Base-by-base conservation (phyloP, 1,140 invertebrate species). In the Diprion similis region DNA sequence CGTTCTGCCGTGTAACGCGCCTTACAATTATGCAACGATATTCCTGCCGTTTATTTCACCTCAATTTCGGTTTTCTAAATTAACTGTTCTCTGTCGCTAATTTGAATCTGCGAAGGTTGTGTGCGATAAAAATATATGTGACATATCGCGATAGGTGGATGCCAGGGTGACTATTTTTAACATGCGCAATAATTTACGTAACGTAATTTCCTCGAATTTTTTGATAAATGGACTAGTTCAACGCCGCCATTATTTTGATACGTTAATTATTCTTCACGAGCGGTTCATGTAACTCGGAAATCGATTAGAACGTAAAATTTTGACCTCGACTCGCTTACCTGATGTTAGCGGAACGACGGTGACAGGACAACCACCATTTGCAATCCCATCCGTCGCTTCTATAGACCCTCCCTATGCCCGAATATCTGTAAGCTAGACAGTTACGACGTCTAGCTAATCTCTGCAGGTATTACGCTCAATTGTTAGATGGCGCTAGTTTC, bases 281-380 rank as follows among this genome's bases (percentile, higher is more conserved):
- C 69, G 76, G 68, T 73, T 51, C 8, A 59, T 51, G 9, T 2
- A 8, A 7, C n/a, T 71, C 0, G 24, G 6, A 46, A 19, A 71
- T n/a, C 37, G 70, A 13, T 64, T 19, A n/a, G 48, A 19, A 72
- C 37, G 67, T 37, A 37, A 37, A 37, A 37, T 37, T 37, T 6
- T 37, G 24, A 67, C 64, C 71, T 73, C 46, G 24, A 46, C 17
- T 76, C 47, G 73, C 80, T 19, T 83, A 87, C 85, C 85, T 87
- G 85, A 83, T 86, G 84, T 87, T 85, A 85, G 80, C 79, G 78
- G 76, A 47, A 83, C 83, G 73, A 83, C 69, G 76, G 80, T 82
- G 83, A 83, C 81, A 83, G 79, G 73, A 81, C 81, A 73, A 81
- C 81, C 84, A 86, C 85, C 84, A 86, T 86, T 86, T 83, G 79